Evolutionary conservation across 2,888 invertebrate species (phyloP), one percentile per base, ranked within the genome.

Genomic region (Tipula confusa): DNA sequence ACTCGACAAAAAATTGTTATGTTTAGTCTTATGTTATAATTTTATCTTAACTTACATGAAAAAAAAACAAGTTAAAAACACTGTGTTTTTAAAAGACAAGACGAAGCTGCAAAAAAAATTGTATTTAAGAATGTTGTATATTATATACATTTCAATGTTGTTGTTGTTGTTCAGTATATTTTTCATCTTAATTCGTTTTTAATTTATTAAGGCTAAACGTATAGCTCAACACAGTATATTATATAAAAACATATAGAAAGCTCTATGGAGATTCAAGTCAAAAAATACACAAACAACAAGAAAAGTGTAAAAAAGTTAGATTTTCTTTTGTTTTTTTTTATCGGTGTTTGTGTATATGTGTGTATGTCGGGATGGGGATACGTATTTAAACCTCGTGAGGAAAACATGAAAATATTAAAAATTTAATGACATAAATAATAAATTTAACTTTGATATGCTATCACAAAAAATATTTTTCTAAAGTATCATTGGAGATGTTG

Each of bases 191-290:
- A 64, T 64, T 64, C 64, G 64, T 24, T 64, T 64, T 64, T 64
- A 64, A 64, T 64, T 64, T 64, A 64, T 64, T 64, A 64, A 64
- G 64, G 64, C 64, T 64, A 24, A 64, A 11, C 64, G 43, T 43
- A 43, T 43, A 64, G 24, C 64, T 64, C 24, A 9, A 64, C 64
- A 64, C 9, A 64, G 64, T 64, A 13, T 64, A 15, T 43, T n/a
- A n/a, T n/a, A n/a, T n/a, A n/a, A n/a, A 43, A n/a, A 5, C 6
- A 43, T 5, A 43, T 43, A 43, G 6, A 64, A 64, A 24, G 64
- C 64, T 64, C 64, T 24, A 64, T 11, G 24, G 64, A 64, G 7
- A 64, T 64, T 4, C 64, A 24, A 15, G 43, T 43, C n/a, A 15
- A 3, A 9, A 43, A 43, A 43, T 9, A 24, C 24, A 11, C 24